phyloP scores from a whole-genome alignment of 1,140 invertebrate species.

The Eriosoma lanigerum region DNA sequence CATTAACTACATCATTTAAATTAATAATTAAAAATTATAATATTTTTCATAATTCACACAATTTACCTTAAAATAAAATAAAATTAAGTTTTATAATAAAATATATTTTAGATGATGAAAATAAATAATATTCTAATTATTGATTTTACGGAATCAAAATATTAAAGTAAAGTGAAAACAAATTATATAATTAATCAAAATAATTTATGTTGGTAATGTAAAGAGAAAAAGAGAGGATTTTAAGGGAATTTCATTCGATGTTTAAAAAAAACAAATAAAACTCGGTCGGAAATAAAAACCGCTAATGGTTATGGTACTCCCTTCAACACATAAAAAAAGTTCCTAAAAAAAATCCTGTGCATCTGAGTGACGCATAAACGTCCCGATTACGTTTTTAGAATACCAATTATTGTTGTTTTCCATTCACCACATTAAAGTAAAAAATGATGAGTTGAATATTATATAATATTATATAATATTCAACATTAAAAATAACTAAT shows the following conservation, averaged over 20 bases:
- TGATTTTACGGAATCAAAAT: no score
- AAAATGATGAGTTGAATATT: neutral
- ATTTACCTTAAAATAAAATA: no score
- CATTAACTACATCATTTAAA: no score
- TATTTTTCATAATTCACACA: no score
- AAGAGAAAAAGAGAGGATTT: neutral
- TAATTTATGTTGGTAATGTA: neutral
- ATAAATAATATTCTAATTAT: no score
- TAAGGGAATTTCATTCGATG: neutral
- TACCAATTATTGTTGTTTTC: conserved; percentile 14
- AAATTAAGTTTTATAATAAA: no score
- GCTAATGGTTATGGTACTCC: neutral
- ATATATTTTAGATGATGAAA: no score
- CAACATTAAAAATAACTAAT: neutral
- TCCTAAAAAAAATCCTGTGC: neutral
- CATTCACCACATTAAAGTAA: neutral
- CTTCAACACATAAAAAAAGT: neutral
- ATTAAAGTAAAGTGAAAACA: neutral
- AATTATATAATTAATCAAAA: conserved; percentile 26
- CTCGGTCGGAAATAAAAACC: neutral
- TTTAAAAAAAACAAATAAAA: conserved; percentile 30
- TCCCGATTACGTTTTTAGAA: conserved; percentile 30
- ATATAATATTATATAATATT: neutral
- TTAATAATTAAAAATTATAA: no score
- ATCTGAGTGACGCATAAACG: conserved; percentile 11